phyloP scores from a whole-genome alignment of 1,140 invertebrate genomes.

The Anastrepha obliqua region DNA sequence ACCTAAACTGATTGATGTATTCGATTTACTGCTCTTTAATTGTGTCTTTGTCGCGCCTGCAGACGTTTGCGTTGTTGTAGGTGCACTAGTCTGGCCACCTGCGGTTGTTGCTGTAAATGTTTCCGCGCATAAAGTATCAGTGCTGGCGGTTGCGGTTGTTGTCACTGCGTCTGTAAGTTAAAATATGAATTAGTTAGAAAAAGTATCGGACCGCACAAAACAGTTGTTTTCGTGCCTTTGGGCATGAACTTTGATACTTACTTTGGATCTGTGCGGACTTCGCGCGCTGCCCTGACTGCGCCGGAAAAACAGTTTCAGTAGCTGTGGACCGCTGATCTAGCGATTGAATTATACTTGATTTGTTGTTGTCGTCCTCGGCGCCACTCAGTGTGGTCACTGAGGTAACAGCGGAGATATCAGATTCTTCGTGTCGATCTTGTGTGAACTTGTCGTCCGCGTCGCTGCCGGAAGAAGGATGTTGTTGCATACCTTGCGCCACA shows the following conservation, averaged over 20 bases:
- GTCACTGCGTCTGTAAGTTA: not conserved
- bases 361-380: conserved; percentile 12
- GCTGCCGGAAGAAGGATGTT: not conserved
- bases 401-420: not conserved
- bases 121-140: not conserved
- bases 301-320: conserved; percentile 17
- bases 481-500: not conserved
- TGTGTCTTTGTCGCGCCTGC: not conserved
- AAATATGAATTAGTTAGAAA: not conserved
- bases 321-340: not conserved
- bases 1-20: not conserved
- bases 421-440: conserved; percentile 3
- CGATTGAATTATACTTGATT: not conserved
- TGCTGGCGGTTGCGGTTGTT: not conserved
- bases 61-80: not conserved
- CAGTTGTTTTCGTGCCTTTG: not conserved
- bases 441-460: not conserved
- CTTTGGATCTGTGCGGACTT: not conserved
- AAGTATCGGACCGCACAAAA: not conserved
- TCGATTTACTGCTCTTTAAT: not conserved
- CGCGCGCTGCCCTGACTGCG: not conserved
- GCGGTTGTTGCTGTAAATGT: not conserved
- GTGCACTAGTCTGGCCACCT: not conserved
- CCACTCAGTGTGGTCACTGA: conserved; percentile 11
- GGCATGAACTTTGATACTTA: not conserved